phyloP scores from a whole-genome alignment of 2,888 invertebrate species.

The Autographa gamma region DNA sequence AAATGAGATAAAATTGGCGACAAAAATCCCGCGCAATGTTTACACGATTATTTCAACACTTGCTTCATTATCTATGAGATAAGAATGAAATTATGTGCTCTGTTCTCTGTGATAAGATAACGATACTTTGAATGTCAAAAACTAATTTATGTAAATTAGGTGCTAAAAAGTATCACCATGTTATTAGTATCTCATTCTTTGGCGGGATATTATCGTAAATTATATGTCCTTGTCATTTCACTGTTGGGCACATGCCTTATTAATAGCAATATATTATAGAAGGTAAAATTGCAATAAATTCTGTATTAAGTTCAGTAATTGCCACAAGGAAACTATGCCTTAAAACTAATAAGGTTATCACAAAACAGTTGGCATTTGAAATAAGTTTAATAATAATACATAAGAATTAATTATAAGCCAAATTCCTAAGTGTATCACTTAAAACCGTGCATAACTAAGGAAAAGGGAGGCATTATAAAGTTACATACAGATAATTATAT shows the following conservation, averaged over 20 bases:
- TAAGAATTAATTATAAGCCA: neutral
- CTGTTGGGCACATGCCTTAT: too few relatives aligned
- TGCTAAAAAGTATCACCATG: neutral
- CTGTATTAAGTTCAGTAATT: neutral
- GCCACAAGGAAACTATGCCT: neutral
- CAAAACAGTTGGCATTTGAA: neutral
- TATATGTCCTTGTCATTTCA: too few relatives aligned
- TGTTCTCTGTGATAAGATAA: slow-evolving; percentile 40
- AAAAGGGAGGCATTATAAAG: too few relatives aligned
- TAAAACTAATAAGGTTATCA: neutral
- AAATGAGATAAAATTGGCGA: slow-evolving; percentile 39
- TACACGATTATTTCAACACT: slow-evolving; percentile 39
- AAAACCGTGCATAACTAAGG: neutral
- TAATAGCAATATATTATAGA: neutral
- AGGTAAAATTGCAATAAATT: neutral
- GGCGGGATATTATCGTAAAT: too few relatives aligned
- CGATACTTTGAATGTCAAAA: slow-evolving; percentile 31
- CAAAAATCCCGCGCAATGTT: slow-evolving; percentile 36
- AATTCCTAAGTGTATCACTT: neutral
- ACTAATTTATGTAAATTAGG: slow-evolving; percentile 3
- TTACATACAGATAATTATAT: too few relatives aligned
- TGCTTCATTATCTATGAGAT: slow-evolving; percentile 44
- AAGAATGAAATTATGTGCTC: slow-evolving; percentile 42
- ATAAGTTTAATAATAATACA: too few relatives aligned
- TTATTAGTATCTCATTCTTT: neutral